phyloP scores from a whole-genome alignment of 2,888 invertebrate genomes.

The Torymus aiolomorphi region DNA sequence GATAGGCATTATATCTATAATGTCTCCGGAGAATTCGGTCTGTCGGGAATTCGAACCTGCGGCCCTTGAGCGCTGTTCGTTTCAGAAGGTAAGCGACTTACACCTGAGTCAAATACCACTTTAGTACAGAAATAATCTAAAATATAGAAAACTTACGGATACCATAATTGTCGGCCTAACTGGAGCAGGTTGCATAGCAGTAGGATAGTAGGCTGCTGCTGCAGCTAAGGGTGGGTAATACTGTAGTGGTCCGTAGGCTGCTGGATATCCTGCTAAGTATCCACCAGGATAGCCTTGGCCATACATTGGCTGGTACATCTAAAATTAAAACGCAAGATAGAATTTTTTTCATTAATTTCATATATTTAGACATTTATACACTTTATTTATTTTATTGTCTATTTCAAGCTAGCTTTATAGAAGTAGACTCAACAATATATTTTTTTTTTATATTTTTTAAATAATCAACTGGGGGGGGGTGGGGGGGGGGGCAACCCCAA shows the following conservation, averaged over 20 bases:
- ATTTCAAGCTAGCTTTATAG: not conserved
- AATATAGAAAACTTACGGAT: constrained; percentile 79
- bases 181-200: constrained; percentile 76
- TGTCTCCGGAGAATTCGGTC: too few relatives aligned
- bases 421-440: not conserved
- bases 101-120: too few relatives aligned
- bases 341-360: not conserved
- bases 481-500: too few relatives aligned
- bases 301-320: constrained; percentile 87
- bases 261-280: constrained; percentile 83
- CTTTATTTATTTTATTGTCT: too few relatives aligned
- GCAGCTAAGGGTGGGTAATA: constrained; percentile 83
- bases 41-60: too few relatives aligned
- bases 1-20: too few relatives aligned
- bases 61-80: too few relatives aligned
- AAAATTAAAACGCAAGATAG: constrained; percentile 47
- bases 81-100: too few relatives aligned
- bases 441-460: too few relatives aligned
- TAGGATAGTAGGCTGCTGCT: constrained; percentile 82
- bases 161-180: constrained; percentile 87
- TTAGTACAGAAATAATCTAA: not conserved
- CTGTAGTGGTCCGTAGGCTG: constrained; percentile 84
- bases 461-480: too few relatives aligned
- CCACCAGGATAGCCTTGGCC: constrained; percentile 83
- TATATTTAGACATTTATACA: too few relatives aligned